Evolutionary conservation across 2,113 vertebrate genomes (phyloP), one percentile per base, ranked within the genome.

Genomic region (Tursiops truncatus): DNA sequence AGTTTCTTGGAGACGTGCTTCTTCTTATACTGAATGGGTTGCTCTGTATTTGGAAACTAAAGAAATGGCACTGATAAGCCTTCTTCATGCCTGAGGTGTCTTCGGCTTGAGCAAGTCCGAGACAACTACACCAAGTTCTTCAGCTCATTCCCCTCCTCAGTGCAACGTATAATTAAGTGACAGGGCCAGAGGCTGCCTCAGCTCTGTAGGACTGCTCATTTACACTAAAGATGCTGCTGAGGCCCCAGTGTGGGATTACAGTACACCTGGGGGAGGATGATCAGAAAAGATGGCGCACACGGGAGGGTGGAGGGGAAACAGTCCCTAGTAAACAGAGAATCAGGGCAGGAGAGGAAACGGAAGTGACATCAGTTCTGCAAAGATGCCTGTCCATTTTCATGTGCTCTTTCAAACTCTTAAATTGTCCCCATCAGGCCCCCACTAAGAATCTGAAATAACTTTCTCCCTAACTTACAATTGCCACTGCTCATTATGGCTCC

Each of bases 401-500:
- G 11, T 5, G 92, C 12, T 25, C 84, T n/a, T 62, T 91, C 18
- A 44, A 92, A 6, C 15, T 90, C 21, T 80, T 11, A 67, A 33
- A 33, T 41, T 93, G 95, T 93, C 50, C 76, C 56, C 41, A 96
- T n/a, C 26, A 5, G 6, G 31, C 38, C 20, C 44, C 74, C 28
- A 67, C 0, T 0, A 88, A 84, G 65, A 95, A 95, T 38, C 4
- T 94, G 15, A 25, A 91, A 96, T 77, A 88, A 7, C 47, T 73
- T 73, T 96, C 89, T 94, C n/a, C 44, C 50, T 94, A 84, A 58
- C 47, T 95, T 96, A 74, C 4, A 97, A 71, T 63, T 36, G 25
- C 21, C 73, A 77, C 53, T 65, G 58, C 53, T 98, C 96, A 91
- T 96, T 97, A 96, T 71, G 79, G 36, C 28, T 97, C 56, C 68